A percentile compares a stretch with the other conserved stretches of the same genome.
These are phyloP conservation scores for Monochamus alternatus DNA, from an alignment of 2,888 invertebrate species.

Conservation along the genomic window DNA sequence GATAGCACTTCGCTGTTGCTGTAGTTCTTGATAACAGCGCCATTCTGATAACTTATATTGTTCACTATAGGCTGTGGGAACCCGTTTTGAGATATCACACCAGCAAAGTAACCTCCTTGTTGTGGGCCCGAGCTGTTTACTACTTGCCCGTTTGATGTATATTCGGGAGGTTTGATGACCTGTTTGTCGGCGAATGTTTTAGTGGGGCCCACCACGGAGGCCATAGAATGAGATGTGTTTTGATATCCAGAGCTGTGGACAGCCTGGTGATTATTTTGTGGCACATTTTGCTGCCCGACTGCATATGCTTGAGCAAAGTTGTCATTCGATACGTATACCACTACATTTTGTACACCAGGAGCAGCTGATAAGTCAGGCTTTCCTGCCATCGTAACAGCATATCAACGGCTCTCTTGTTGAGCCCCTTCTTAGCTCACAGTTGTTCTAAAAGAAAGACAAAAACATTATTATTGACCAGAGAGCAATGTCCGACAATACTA, in stretches of 20 bases:
- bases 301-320: conserved; percentile 74
- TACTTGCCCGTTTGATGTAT: conserved; percentile 56
- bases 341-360: conserved; percentile 74
- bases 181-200: conserved; percentile 61
- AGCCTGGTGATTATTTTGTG: conserved; percentile 68
- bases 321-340: conserved; percentile 75
- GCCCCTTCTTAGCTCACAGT: conserved; percentile 68
- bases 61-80: conserved; percentile 62
- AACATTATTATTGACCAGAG: neutral
- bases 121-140: conserved; percentile 32
- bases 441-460: conserved; percentile 63
- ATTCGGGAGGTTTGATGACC: conserved; percentile 57
- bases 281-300: conserved; percentile 71
- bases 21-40: conserved; percentile 57
- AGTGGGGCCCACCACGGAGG: conserved; percentile 63
- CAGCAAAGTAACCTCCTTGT: conserved; percentile 58
- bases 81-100: conserved; percentile 67
- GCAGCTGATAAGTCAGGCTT: conserved; percentile 82
- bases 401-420: conserved; percentile 78
- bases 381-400: conserved; percentile 83
- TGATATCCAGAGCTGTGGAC: conserved; percentile 65
- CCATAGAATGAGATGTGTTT: conserved; percentile 63
- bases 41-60: conserved; percentile 64
- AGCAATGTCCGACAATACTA: neutral
- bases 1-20: conserved; percentile 60